Evolutionary conservation across 2,888 invertebrate genomes (phyloP), one percentile per base, ranked within the genome.

Genomic region (Malachius bipustulatus): DNA sequence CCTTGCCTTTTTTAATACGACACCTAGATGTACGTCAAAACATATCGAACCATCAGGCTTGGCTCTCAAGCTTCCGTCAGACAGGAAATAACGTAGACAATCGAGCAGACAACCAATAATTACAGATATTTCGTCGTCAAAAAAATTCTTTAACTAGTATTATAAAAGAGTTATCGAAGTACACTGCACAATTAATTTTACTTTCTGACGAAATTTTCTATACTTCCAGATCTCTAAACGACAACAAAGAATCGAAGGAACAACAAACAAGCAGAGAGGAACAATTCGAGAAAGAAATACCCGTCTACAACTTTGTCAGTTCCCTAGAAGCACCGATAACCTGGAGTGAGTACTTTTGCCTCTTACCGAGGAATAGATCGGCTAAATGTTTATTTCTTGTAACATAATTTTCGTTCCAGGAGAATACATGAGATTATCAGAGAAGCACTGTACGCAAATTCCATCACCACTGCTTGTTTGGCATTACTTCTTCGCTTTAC

Each of bases 231-330:
- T 8, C 24, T n/a, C n/a, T 19, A n/a, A 6, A 37, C 8, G 38
- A 48, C 34, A 43, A 49, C 16, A 28, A 43, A 11, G 36, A 38
- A 11, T 3, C 12, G 8, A 46, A 43, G 13, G 37, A 42, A 24
- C 47, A 52, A 32, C 43, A 43, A 16, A 47, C 48, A 38, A 43
- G 14, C 14, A 35, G 34, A 13, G n/a, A 26, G 4, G 16, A 12
- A 12, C 14, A 11, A 14, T 16, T 27, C n/a, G 46, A 48, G 4
- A 54, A 54, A 26, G 62, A 67, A 19, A 63, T 71, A 30, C 77
- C 82, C 1, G 77, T 93, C 43, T 90, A 87, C 65, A 90, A 93
- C 63, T 85, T 76, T 60, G 84, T 88, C 1, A 82, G 88, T 0
- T 82, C 88, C 0, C 71, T 73, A 1, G 75, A 85, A 47, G 87